These are phyloP conservation scores for Amphipyra berbera DNA, from an alignment of 2,888 invertebrate genomes.

Conservation along the genomic window DNA sequence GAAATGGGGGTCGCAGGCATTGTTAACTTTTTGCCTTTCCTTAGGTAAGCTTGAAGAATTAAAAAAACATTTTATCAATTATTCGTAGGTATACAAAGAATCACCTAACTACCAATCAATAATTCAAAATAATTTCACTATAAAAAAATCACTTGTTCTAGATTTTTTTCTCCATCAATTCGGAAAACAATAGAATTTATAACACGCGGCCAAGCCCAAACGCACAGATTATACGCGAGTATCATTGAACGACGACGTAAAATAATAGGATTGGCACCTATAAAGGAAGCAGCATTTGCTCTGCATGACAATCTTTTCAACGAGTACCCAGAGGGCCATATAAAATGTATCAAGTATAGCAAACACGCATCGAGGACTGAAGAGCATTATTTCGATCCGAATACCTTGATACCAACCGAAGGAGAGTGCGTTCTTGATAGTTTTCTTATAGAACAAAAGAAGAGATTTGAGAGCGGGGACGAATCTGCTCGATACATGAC, in stretches of 20 bases:
- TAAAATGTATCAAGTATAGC: constrained; percentile 84
- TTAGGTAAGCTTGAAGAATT: constrained; percentile 89
- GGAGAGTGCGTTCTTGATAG: constrained; percentile 91
- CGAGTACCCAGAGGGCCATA: constrained; percentile 80
- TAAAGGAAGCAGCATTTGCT: constrained; percentile 73
- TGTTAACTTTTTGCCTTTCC: constrained; percentile 95
- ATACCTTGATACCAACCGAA: constrained; percentile 76
- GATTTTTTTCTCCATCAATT: constrained; percentile 91
- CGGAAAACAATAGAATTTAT: constrained; percentile 91
- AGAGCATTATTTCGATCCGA: constrained; percentile 83
- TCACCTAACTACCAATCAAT: not conserved
- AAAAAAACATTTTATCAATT: not conserved
- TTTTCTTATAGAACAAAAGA: constrained; percentile 91
- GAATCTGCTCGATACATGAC: constrained; percentile 88
- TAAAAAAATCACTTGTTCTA: constrained; percentile 68
- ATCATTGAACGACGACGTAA: constrained; percentile 90
- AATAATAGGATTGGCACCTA: constrained; percentile 71
- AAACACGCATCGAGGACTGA: constrained; percentile 73
- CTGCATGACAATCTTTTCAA: constrained; percentile 73
- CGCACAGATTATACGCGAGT: constrained; percentile 92
- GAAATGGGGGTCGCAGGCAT: constrained; percentile 95
- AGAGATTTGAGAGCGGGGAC: constrained; percentile 79
- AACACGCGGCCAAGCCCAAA: constrained; percentile 92
- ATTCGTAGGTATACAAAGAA: not conserved
- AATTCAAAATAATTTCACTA: not conserved